Base-by-base conservation (phyloP, 2,888 invertebrate genomes). In the Tetheella fluctuosa region DNA sequence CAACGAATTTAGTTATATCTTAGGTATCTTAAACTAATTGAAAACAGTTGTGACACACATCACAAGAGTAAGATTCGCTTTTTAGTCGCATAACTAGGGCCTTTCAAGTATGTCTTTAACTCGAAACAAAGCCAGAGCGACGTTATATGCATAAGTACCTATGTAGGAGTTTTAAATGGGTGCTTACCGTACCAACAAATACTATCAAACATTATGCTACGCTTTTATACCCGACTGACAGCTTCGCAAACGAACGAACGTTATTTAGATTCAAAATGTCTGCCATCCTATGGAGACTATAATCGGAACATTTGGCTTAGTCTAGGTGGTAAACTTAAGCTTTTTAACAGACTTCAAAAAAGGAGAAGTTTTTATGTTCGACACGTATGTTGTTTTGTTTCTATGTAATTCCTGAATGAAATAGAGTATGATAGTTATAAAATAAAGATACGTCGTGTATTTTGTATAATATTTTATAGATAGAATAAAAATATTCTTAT, bases 71-170 rank as follows among this genome's bases (percentile, higher is more conserved):
- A 69, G 67, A 66, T 70, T 69, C 61, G 63, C 65, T 68, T 71
- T 72, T 66, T 67, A n/a, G 30, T 65, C 53, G 62, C 60, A 57
- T 57, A 83, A 74, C 74, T 80, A 65, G 80, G 71, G 65, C 81
- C 70, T 70, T 76, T 76, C 70, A 74, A 83, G 82, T 77, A 77
- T n/a, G 74, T 76, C 64, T 76, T 79, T 67, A 64, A 67, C 66
- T 66, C 62, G 59, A 64, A 69, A 68, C 61, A 59, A 62, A 69
- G 65, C 59, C 63, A 68, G 67, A 39, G 59, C 42, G 52, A 28
- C 60, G 57, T 61, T 17, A 59, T 57, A 15, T 52, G 56, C 57
- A 3, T 39, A 15, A 3, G 42, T 42, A 42, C n/a, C n/a, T n/a
- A n/a, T 42, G 42, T 15, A 42, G 42, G 17, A n/a, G 37, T 2